These are phyloP conservation scores for Clarias batrachus DNA, from an alignment of 2,113 vertebrate genomes.

Conservation along the genomic window DNA sequence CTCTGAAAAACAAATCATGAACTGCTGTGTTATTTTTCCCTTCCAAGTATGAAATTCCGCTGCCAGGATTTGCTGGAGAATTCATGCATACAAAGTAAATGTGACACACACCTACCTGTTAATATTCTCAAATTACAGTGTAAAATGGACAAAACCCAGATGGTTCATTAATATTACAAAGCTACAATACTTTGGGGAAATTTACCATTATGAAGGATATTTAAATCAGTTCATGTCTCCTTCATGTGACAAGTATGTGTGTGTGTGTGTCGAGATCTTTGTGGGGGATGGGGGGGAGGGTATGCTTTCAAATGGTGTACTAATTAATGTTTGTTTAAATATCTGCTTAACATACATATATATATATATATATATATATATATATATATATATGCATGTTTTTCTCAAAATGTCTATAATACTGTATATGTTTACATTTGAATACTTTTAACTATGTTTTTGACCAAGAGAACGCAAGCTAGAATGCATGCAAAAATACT, in stretches of 20 bases:
- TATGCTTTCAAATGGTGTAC: neutral
- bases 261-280: too few relatives aligned
- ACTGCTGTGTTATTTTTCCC: conserved; percentile 12
- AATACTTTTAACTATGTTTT: neutral
- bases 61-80: conserved; percentile 9
- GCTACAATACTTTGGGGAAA: neutral
- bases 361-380: too few relatives aligned
- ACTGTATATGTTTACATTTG: neutral
- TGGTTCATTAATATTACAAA: neutral
- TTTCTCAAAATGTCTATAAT: neutral
- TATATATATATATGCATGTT: too few relatives aligned
- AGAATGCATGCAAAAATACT: too few relatives aligned
- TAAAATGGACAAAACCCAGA: neutral
- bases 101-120: neutral
- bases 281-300: neutral
- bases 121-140: conserved; percentile 3
- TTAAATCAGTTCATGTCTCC: neutral
- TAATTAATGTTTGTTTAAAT: neutral
- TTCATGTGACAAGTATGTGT: neutral
- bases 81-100: conserved; percentile 1
- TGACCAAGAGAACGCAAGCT: neutral
- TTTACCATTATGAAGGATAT: neutral
- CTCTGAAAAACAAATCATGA: conserved; percentile 42
- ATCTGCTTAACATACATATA: neutral
- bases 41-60: conserved; percentile 18